Percentiles rank a stretch among this genome's conserved stretches.
Conservation (phyloP, 2,888 invertebrate species). For the Catocala nupta region DNA sequence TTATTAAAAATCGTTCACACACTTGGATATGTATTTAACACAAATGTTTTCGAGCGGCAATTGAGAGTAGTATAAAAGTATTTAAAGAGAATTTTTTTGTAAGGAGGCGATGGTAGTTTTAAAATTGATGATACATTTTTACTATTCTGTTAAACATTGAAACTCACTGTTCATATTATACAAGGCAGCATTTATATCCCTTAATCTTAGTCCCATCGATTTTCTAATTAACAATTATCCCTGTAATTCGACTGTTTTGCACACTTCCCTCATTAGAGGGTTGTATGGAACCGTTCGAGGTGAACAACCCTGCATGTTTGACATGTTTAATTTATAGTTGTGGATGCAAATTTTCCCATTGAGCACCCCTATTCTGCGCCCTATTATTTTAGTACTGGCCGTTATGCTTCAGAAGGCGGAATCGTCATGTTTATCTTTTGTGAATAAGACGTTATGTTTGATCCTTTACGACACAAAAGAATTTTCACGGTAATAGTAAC, state of each 20-base stretch:
- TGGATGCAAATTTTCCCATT: slow-evolving; percentile 68
- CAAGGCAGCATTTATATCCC: neutral
- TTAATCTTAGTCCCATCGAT: slow-evolving; percentile 43
- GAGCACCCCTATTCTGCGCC: slow-evolving; percentile 49
- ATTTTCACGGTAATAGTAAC: slow-evolving; percentile 31
- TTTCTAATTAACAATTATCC: slow-evolving; percentile 67
- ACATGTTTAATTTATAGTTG: slow-evolving; percentile 75
- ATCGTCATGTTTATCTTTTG: slow-evolving; percentile 40
- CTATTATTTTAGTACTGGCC: slow-evolving; percentile 47
- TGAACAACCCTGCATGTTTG: slow-evolving; percentile 69
- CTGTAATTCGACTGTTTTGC: slow-evolving; percentile 68
- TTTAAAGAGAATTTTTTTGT: too few relatives aligned
- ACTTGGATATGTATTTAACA: too few relatives aligned
- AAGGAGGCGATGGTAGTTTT: too few relatives aligned
- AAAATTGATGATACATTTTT: too few relatives aligned
- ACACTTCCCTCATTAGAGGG: slow-evolving; percentile 68
- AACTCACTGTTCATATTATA: too few relatives aligned
- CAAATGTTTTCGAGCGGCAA: too few relatives aligned
- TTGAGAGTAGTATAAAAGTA: too few relatives aligned
- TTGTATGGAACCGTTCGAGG: slow-evolving; percentile 66
- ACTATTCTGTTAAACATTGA: too few relatives aligned
- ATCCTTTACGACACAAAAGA: slow-evolving; percentile 38
- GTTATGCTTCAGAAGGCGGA: slow-evolving; percentile 16
- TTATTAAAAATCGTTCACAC: too few relatives aligned
- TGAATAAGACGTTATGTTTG: slow-evolving; percentile 40